A percentile compares a stretch with the other conserved stretches of the same genome.
These are phyloP conservation scores for Pygathrix nemaeus DNA, from an alignment of 2,113 vertebrate species.

Conservation along the genomic window DNA sequence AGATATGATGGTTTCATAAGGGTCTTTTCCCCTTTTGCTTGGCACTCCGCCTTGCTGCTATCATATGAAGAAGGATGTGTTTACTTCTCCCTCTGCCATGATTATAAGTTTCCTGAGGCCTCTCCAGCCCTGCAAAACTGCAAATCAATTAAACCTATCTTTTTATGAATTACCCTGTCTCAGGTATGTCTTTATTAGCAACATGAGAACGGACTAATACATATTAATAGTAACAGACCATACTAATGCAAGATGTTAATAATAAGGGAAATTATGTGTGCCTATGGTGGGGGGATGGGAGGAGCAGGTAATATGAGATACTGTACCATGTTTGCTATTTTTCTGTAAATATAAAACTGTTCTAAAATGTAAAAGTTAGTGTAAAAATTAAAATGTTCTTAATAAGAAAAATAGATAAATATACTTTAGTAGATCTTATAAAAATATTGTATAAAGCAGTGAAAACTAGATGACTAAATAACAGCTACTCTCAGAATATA, in stretches of 20 bases:
- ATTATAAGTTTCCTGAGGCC: too few relatives aligned
- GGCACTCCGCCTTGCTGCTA: too few relatives aligned
- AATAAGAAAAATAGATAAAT: background rate
- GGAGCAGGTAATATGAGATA: background rate
- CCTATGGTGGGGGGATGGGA: accelerated
- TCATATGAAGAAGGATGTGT: too few relatives aligned
- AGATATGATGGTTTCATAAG: too few relatives aligned
- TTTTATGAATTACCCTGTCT: too few relatives aligned
- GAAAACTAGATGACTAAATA: background rate
- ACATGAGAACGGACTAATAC: too few relatives aligned
- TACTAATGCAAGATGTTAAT: background rate
- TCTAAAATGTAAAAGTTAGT: background rate
- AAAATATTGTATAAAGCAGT: background rate
- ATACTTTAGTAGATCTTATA: background rate
- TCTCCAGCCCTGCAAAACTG: too few relatives aligned
- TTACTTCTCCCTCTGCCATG: too few relatives aligned
- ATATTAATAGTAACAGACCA: background rate
- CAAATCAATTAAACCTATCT: too few relatives aligned
- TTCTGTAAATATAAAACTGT: background rate
- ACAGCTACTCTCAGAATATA: background rate
- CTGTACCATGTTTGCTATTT: background rate
- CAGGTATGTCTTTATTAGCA: too few relatives aligned
- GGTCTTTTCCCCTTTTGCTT: too few relatives aligned
- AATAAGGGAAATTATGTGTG: background rate
- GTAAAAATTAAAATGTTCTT: background rate